Base-by-base conservation (phyloP, 2,113 vertebrate genomes). In the Austrofundulus limnaeus region DNA sequence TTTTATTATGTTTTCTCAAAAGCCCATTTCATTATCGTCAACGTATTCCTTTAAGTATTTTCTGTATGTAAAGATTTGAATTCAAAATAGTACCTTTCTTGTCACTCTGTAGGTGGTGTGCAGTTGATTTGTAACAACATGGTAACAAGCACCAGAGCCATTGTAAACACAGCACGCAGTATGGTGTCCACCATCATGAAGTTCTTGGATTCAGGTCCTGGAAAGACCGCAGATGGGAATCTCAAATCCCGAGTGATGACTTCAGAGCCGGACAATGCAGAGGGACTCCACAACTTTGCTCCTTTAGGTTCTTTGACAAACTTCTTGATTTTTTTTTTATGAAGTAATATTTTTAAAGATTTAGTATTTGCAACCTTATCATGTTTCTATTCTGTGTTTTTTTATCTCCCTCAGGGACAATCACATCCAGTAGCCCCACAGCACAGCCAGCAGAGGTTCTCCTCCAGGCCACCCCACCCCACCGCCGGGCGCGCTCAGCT, bases 171-270 rank as follows among this genome's bases (percentile, higher is more conserved):
- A 25, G 97, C 97, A 7, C 95, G 97, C 85, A 99, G 97, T 81
- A 99, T 99, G 97, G 97, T 99, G 63, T 99, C 97, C 20, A 99
- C 97, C 63, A 99, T 99, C 82, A 99, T 99, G 97, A 98, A 98
- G 87, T 99, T 98, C 83, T 92, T 99, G 61, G 97, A 99, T 77
- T 96, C 93, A 16, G 96, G 97, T 28, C 96, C 96, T 1, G 96
- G 95, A 71, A 98, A 98, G 89, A 84, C 93, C 0, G 87, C 94
- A 11, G 97, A 99, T 1, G 96, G 95, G 71, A 96, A 92, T 88
- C 89, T 99, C 69, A 98, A 98, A 88, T 94, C 96, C 76, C 88
- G 97, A 78, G 96, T 99, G 47, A 92, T 99, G 3, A 95, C 97
- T 21, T 98, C 97, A 16, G 97, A 99, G 70, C 96, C 97, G 4